These are phyloP conservation scores for Rhabdomys dilectus DNA, from an alignment of 2,113 vertebrate species.

Conservation along the genomic window DNA sequence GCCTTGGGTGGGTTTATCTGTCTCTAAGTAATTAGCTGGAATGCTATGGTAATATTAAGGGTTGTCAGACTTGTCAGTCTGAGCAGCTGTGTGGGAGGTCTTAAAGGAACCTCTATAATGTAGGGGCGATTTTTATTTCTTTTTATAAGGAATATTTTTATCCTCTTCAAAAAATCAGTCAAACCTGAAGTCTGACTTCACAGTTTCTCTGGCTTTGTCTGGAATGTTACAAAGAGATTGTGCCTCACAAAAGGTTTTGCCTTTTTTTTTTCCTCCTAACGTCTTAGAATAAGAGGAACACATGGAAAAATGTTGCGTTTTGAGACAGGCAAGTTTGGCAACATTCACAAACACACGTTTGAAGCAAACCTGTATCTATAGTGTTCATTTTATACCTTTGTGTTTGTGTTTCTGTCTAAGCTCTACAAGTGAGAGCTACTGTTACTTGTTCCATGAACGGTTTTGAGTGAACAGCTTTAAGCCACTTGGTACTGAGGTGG, in stretches of 20 bases:
- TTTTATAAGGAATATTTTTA: constrained; percentile 56
- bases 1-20: constrained; percentile 65
- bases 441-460: background rate
- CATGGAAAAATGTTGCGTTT: background rate
- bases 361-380: background rate
- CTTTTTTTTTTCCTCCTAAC: background rate
- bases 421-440: background rate
- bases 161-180: constrained; percentile 61
- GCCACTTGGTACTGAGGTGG: background rate
- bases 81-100: constrained; percentile 65
- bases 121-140: background rate
- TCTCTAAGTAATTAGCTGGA: constrained; percentile 73
- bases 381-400: background rate
- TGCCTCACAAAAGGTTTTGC: background rate
- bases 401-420: background rate
- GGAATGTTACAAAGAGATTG: background rate
- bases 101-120: constrained; percentile 1
- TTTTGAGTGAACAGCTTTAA: background rate
- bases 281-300: background rate
- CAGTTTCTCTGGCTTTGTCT: constrained; percentile 19
- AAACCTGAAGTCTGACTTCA: background rate
- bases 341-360: background rate
- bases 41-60: constrained; percentile 55
- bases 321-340: background rate
- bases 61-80: constrained; percentile 61